A percentile compares a stretch with the other conserved stretches of the same genome.
Conservation (phyloP, 2,888 invertebrate genomes). For the Drosophila mayaguana region DNA sequence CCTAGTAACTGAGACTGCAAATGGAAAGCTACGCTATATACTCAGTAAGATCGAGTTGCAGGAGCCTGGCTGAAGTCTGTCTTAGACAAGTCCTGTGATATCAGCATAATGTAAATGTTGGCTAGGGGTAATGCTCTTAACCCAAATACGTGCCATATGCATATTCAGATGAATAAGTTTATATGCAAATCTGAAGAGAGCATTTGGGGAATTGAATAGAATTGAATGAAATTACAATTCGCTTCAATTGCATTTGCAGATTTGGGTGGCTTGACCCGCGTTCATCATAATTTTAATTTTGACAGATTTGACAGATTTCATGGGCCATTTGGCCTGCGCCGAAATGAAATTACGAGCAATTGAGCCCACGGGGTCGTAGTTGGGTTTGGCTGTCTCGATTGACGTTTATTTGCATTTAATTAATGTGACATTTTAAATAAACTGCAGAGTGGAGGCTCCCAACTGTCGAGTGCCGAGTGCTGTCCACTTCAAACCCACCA, state of each 20-base stretch:
- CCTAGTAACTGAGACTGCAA: too few relatives aligned
- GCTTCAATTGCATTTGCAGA: conserved; percentile 36
- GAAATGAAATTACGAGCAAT: conserved; percentile 48
- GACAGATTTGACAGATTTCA: conserved; percentile 66
- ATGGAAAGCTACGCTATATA: too few relatives aligned
- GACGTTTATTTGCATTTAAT: conserved; percentile 76
- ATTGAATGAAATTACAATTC: conserved; percentile 8
- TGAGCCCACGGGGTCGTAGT: not conserved
- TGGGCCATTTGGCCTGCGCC: conserved; percentile 50
- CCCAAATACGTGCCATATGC: not conserved
- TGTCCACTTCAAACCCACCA: not conserved
- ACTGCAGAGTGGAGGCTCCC: conserved; percentile 39
- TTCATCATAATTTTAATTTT: conserved; percentile 56
- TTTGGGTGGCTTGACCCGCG: conserved; percentile 27
- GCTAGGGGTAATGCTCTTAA: not conserved
- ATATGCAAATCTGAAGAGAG: too few relatives aligned
- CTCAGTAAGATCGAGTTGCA: too few relatives aligned
- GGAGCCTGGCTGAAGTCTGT: too few relatives aligned
- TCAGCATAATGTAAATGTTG: not conserved
- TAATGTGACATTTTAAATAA: conserved; percentile 76
- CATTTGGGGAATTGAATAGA: conserved; percentile 1
- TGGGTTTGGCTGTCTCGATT: conserved; percentile 38
- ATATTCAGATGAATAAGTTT: not conserved
- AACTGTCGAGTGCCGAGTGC: conserved; percentile 17
- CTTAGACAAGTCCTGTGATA: not conserved